These are phyloP conservation scores for Sebastes umbrosus DNA, from an alignment of 2,797 vertebrate species.

Conservation along the genomic window DNA sequence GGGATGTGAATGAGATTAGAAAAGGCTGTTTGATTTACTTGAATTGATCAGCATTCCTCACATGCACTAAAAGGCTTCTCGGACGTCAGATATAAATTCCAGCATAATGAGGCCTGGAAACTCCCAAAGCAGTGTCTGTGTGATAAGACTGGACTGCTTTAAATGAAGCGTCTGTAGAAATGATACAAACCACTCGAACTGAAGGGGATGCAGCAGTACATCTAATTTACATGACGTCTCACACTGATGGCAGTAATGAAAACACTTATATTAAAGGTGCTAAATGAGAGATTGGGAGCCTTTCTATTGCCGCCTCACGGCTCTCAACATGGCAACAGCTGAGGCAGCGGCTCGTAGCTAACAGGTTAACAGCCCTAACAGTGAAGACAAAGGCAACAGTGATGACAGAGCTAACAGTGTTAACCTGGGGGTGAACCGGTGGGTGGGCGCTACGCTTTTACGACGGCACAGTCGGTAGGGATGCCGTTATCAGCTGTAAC, in stretches of 20 bases:
- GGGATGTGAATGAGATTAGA: constrained; percentile 35
- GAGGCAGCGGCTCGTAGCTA: no score
- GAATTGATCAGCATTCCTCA: constrained; percentile 45
- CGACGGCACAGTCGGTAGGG: no score
- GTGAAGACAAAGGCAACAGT: no score
- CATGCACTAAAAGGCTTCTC: constrained; percentile 12
- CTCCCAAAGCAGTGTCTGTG: background rate
- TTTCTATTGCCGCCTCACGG: no score
- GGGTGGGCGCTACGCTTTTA: no score
- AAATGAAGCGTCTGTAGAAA: background rate
- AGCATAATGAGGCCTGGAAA: constrained; percentile 16
- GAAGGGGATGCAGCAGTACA: background rate
- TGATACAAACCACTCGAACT: background rate
- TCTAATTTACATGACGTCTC: background rate
- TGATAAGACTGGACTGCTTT: background rate
- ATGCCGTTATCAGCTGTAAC: no score
- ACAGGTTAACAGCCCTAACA: no score
- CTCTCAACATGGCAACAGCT: no score
- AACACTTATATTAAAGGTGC: no score
- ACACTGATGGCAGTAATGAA: background rate
- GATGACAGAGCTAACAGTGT: no score
- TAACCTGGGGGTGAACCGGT: no score
- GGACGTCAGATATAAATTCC: constrained; percentile 33
- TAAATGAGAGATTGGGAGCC: no score
- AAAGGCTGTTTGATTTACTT: constrained; percentile 6